A percentile compares a stretch with the other conserved stretches of the same genome.
phyloP scores from a whole-genome alignment of 2,113 vertebrate genomes.

The Beaufortia kweichowensis region DNA sequence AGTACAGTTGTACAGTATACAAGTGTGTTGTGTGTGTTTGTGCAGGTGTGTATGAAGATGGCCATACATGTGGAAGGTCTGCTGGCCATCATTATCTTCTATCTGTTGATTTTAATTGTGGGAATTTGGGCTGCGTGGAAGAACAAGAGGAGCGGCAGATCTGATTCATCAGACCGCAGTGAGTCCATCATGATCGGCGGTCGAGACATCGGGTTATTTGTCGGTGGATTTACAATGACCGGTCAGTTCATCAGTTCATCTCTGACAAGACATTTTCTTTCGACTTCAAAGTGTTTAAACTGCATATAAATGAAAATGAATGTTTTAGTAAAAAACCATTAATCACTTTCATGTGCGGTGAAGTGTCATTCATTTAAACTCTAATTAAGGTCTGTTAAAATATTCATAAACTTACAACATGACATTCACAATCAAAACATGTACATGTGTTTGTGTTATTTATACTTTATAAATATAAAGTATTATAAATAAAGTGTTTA shows the following conservation, averaged over 20 bases:
- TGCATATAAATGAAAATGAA: too few species aligned
- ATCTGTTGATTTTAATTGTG: conserved; percentile 88
- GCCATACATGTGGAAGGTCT: conserved; percentile 89
- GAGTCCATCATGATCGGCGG: conserved; percentile 96
- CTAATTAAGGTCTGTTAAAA: too few species aligned
- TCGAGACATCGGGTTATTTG: conserved; percentile 92
- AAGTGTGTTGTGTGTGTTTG: neutral
- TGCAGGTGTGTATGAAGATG: conserved; percentile 67
- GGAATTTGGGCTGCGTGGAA: conserved; percentile 99
- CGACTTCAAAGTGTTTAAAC: too few species aligned
- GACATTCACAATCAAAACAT: too few species aligned
- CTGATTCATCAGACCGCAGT: conserved; percentile 75
- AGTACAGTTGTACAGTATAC: too few species aligned
- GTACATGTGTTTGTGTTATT: too few species aligned
- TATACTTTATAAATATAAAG: too few species aligned
- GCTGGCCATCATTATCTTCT: conserved; percentile 92
- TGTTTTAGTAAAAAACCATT: too few species aligned
- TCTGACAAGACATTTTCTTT: neutral
- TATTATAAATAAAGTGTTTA: too few species aligned
- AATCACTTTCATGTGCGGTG: too few species aligned
- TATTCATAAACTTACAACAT: too few species aligned
- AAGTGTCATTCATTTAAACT: too few species aligned
- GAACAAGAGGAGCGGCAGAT: conserved; percentile 84
- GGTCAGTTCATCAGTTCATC: conserved; percentile 75
- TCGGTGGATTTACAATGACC: conserved; percentile 97